Evolutionary conservation across 1,140 invertebrate species (phyloP).

Genomic region (Bactericera cockerelli): DNA sequence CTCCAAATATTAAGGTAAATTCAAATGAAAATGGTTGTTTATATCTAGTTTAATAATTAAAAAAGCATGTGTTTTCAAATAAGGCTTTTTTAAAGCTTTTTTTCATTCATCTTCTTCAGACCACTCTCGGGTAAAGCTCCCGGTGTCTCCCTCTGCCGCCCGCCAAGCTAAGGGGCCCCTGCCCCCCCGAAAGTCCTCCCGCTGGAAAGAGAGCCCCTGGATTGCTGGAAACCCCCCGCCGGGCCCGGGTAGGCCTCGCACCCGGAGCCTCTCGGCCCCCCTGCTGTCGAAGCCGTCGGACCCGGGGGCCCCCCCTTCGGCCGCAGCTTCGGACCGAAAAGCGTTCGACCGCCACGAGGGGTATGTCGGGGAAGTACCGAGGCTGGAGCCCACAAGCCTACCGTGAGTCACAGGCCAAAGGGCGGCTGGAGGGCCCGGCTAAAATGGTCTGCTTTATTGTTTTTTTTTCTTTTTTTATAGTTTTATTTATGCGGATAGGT

Average conservation of each 20-base stretch:
- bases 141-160: conserved; percentile 23
- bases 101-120: too few species aligned
- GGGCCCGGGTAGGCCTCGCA: conserved; percentile 10
- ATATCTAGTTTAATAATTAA: too few species aligned
- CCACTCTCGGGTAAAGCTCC: conserved; percentile 38
- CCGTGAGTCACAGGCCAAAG: conserved; percentile 43
- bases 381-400: conserved; percentile 40
- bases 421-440: conserved; percentile 58
- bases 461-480: too few species aligned
- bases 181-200: conserved; percentile 15
- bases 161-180: conserved; percentile 14
- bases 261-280: background rate
- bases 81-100: too few species aligned
- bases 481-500: too few species aligned
- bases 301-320: conserved; percentile 56
- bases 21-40: too few species aligned
- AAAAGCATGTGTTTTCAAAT: too few species aligned
- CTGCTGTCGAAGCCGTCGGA: conserved; percentile 18
- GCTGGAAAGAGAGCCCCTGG: conserved; percentile 21
- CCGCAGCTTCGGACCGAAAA: conserved; percentile 62
- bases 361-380: conserved; percentile 60
- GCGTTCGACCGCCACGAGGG: conserved; percentile 81
- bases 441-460: too few species aligned
- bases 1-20: too few species aligned
- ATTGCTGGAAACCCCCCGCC: conserved; percentile 18